Percentiles rank a stretch among this genome's conserved stretches.
phyloP scores from a whole-genome alignment of 2,797 vertebrate genomes.

The Cyprinodon diabolis region DNA sequence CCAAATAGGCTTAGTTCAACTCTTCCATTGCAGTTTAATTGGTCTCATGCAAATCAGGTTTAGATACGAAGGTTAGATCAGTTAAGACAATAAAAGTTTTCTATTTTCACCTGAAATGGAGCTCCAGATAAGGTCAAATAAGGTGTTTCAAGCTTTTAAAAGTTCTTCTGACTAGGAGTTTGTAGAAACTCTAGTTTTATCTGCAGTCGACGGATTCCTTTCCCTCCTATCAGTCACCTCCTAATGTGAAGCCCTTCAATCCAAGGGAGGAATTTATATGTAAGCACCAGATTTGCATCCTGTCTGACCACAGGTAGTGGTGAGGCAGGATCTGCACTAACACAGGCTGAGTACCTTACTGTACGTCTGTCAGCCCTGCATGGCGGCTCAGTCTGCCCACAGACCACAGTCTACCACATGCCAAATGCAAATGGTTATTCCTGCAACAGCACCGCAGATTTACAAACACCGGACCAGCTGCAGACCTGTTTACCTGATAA shows the following conservation, averaged over 20 bases:
- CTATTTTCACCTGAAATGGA: slow-evolving; percentile 41
- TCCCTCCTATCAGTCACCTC: slow-evolving; percentile 39
- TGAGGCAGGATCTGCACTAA: slow-evolving; percentile 60
- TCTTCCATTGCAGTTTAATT: slow-evolving; percentile 10
- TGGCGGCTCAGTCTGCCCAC: slow-evolving; percentile 30
- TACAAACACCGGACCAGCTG: slow-evolving; percentile 56
- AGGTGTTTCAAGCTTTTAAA: slow-evolving; percentile 29
- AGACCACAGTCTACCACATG: slow-evolving; percentile 16
- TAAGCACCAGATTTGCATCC: slow-evolving; percentile 64
- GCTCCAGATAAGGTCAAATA: slow-evolving; percentile 23
- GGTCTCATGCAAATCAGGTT: neutral
- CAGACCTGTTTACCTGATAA: slow-evolving; percentile 62
- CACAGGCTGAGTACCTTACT: slow-evolving; percentile 43
- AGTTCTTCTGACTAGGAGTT: slow-evolving; percentile 20
- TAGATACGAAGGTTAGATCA: slow-evolving; percentile 13
- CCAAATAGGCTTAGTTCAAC: slow-evolving; percentile 31
- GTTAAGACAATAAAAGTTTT: slow-evolving; percentile 18
- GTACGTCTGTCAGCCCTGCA: slow-evolving; percentile 34
- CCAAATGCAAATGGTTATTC: slow-evolving; percentile 65
- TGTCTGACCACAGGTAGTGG: slow-evolving; percentile 50
- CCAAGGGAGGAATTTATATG: slow-evolving; percentile 45
- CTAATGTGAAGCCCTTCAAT: slow-evolving; percentile 41
- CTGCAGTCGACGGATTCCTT: slow-evolving; percentile 37
- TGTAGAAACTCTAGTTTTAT: slow-evolving; percentile 18
- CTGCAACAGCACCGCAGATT: slow-evolving; percentile 58